phyloP scores from a whole-genome alignment of 2,888 invertebrate genomes.

The Mycalesis mineus region DNA sequence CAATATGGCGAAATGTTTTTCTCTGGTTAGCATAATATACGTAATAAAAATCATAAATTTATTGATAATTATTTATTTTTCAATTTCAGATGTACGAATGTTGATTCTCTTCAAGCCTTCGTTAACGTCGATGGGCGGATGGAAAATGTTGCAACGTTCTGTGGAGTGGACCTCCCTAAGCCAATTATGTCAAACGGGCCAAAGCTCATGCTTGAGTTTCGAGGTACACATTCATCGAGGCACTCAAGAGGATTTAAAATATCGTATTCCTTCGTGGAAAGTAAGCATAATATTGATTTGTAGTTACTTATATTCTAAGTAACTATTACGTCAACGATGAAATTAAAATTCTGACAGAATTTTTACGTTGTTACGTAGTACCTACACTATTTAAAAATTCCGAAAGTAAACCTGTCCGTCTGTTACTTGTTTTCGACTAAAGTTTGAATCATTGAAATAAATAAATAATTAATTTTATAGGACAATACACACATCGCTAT shows the following conservation, averaged over 20 bases:
- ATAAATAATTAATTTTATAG: too few species aligned
- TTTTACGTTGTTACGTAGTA: too few species aligned
- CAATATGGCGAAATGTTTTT: too few species aligned
- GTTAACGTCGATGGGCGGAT: slow-evolving; percentile 89
- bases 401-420: too few species aligned
- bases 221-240: slow-evolving; percentile 86
- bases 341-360: too few species aligned
- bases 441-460: too few species aligned
- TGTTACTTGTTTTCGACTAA: too few species aligned
- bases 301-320: too few species aligned
- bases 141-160: slow-evolving; percentile 92
- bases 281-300: slow-evolving; percentile 78
- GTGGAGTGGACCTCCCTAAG: slow-evolving; percentile 88
- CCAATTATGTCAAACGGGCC: slow-evolving; percentile 96
- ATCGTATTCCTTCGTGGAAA: slow-evolving; percentile 91
- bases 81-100: slow-evolving; percentile 83
- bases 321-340: too few species aligned
- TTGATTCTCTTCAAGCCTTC: slow-evolving; percentile 88
- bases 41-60: neutral
- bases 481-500: too few species aligned
- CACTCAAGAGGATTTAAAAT: slow-evolving; percentile 92
- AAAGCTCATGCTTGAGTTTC: slow-evolving; percentile 90
- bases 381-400: too few species aligned
- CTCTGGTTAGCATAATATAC: too few species aligned
- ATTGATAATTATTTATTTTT: slow-evolving; percentile 27